Evolutionary conservation across 2,113 vertebrate species (phyloP).

Genomic region (Thomomys bottae): DNA sequence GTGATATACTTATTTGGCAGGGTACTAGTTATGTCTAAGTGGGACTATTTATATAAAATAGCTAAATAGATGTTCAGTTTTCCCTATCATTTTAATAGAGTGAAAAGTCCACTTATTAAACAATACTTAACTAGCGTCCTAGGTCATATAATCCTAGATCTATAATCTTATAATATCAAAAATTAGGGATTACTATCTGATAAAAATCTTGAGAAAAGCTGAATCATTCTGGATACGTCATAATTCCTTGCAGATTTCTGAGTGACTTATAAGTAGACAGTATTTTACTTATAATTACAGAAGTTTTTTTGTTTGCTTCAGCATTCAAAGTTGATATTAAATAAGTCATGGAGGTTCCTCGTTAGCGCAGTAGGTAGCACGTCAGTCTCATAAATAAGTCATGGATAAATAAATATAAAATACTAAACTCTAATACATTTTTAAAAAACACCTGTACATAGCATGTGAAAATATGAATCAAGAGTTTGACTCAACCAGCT

Average conservation of each 20-base stretch:
- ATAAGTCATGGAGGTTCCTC: background rate
- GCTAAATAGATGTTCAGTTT: background rate
- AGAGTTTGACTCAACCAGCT: background rate
- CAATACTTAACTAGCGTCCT: background rate
- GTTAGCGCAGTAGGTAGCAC: too few species aligned
- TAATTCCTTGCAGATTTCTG: background rate
- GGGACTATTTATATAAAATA: background rate
- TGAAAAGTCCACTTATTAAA: background rate
- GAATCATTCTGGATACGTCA: background rate
- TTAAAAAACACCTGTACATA: background rate
- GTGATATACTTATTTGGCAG: background rate
- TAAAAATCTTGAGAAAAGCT: background rate
- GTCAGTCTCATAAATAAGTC: background rate
- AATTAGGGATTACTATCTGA: background rate
- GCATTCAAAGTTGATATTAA: background rate
- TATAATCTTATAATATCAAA: background rate
- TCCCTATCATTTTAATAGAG: background rate
- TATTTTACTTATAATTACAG: background rate
- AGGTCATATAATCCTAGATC: background rate
- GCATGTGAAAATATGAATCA: background rate
- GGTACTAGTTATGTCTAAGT: background rate
- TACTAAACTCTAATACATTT: background rate
- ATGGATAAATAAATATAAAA: background rate
- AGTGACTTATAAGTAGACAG: background rate
- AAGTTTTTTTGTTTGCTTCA: background rate